Evolutionary conservation across 2,888 invertebrate species (phyloP), one percentile per base, ranked within the genome.

Genomic region (Clepsis dumicolana): DNA sequence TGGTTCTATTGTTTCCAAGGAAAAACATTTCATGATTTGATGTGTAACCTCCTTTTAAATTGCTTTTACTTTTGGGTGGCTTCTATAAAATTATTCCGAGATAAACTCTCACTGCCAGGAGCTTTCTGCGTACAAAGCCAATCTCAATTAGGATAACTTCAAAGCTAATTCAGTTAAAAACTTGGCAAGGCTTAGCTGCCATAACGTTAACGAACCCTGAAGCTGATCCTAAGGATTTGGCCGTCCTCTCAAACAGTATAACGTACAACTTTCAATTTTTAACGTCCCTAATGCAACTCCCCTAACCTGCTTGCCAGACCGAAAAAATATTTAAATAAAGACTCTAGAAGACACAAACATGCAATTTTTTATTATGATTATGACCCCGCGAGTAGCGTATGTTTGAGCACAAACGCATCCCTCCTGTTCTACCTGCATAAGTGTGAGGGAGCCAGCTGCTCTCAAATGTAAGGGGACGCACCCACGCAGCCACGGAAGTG

Each of bases 401-500:
- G 44, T 21, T 7, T 35, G 21, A 38, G 54, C 29, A 32, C 18
- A 54, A 52, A 52, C 48, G 52, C 52, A 52, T 25, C 25, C 8
- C 52, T 52, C 52, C 14, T 25, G 24, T n/a, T 52, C 18, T 25
- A 25, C 25, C 52, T 4, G 8, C 25, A n/a, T 25, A 25, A n/a
- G 25, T 25, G 32, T 21, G 35, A 59, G 24, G 21, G 59, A 41
- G 24, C n/a, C n/a, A 14, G 21, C 21, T 18, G 61, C n/a, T 29
- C 48, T 52, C 50, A 24, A 21, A 32, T 25, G 44, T 24, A 29
- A 16, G 61, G 50, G 61, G 50, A 24, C 50, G 61, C 56, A 27
- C 67, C 67, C 62, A 67, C 67, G 62, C 67, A 50, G 21, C 24
- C 63, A 24, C 68, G 68, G 68, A 68, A 59, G 68, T 41, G n/a